phyloP scores from a whole-genome alignment of 2,888 invertebrate species.

The Parthenolecanium corni region DNA sequence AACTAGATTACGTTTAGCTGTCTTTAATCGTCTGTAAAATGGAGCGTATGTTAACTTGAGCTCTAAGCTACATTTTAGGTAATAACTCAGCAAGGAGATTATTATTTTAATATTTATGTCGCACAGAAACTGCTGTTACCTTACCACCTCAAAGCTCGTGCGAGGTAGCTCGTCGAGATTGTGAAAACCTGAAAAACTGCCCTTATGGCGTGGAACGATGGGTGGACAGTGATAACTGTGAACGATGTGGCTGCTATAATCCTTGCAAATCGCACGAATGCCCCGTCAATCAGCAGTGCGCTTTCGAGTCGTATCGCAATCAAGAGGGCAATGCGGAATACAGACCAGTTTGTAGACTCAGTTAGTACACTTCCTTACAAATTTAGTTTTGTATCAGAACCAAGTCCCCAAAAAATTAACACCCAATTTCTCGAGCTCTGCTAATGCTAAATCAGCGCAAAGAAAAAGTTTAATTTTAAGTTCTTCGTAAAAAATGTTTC shows the following conservation, averaged over 20 bases:
- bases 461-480: too few species aligned
- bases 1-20: too few species aligned
- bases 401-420: too few species aligned
- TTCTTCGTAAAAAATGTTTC: background rate
- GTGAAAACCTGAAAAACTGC: conserved; percentile 40
- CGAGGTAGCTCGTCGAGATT: too few species aligned
- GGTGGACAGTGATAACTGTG: conserved; percentile 52
- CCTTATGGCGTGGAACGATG: conserved; percentile 57
- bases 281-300: conserved; percentile 53
- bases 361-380: conserved; percentile 45
- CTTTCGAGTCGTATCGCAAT: conserved; percentile 43
- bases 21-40: too few species aligned
- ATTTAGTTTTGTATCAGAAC: too few species aligned
- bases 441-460: too few species aligned
- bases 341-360: conserved; percentile 51
- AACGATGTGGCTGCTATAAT: conserved; percentile 59
- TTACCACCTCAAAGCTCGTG: too few species aligned
- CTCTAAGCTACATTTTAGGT: too few species aligned
- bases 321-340: conserved; percentile 41
- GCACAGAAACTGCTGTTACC: too few species aligned
- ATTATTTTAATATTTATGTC: background rate
- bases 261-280: conserved; percentile 56
- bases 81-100: background rate
- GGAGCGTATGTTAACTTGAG: too few species aligned
- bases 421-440: too few species aligned